Base-by-base conservation (phyloP, 2,888 invertebrate genomes). In the Pocota personata region DNA sequence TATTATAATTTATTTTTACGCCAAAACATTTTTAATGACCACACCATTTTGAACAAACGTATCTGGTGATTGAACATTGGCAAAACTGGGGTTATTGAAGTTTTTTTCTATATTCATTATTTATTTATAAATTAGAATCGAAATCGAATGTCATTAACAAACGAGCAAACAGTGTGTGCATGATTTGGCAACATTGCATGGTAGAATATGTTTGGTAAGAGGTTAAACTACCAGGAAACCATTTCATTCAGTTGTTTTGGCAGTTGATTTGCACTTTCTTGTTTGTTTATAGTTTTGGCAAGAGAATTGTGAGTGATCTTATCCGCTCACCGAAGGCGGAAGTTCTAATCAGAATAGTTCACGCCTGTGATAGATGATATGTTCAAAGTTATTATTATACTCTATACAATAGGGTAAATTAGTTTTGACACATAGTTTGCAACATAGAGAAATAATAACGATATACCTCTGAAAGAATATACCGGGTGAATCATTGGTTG, bases 91-190 rank as follows among this genome's bases (percentile, higher is more conserved):
- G 35, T 46, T 50, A 52, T 24, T 27, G 10, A 52, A 57, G 16
- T 69, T 69, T 46, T 12, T 14, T 10, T 30, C n/a, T n/a, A n/a
- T 46, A 19, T 21, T 21, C 50, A 35, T 32, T n/a, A 35, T 40
- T 58, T 57, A 60, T 76, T 57, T 66, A 66, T 32, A 67, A 77
- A 60, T 52, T 40, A 8, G 21, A 67, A 52, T 40, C n/a, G 21
- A 27, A 67, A 52, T 62, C 52, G 43, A 69, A 69, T 60, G 69
- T 62, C 77, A 77, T 60, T 69, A 62, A 40, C 67, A 40, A 40
- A 60, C 35, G 50, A 1, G 2, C 64, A 50, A 52, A n/a, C n/a
- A 50, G 7, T 37, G 16, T 60, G 24, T 30, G 37, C 19, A 55
- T 52, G 43, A 57, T 62, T 60, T 50, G 37, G 50, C 48, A 72